Base-by-base conservation (phyloP, 1,140 invertebrate species). In the Pogonomyrmex barbatus region DNA sequence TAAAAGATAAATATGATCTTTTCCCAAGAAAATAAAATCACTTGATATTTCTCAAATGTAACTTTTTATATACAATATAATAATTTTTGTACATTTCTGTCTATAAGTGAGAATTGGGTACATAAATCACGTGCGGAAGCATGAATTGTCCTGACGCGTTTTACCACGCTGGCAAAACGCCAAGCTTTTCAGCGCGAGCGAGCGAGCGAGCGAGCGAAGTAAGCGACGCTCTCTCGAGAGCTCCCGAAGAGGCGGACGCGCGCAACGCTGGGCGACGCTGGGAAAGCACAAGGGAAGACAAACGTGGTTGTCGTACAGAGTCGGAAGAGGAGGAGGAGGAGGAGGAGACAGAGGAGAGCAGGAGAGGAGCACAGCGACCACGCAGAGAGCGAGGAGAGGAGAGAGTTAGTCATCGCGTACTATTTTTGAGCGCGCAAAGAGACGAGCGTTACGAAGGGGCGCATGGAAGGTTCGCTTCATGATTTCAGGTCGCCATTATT, bases 401-500 rank as follows among this genome's bases (percentile, higher is more conserved):
- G 71, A 78, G 52, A 67, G 63, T 82, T 78, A 52, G 75, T 86
- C 84, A 39, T 89, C 87, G 33, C 86, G 88, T 91, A 91, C 92
- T 93, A 93, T 93, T 93, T 93, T 93, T 93, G 91, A 88, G 89
- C 89, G 52, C 39, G 60, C 87, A 93, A 93, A 93, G 89, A 92
- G 92, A 93, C 88, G 90, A 93, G 82, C 89, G 88, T 50, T 30
- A 50, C 62, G 52, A 82, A 73, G 79, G 67, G 78, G 36, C n/a
- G n/a, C 62, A 45, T 36, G 47, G 86, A 91, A 81, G 58, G 84
- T 89, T 92, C 91, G 88, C 92, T 93, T 92, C 91, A 92, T 93
- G 92, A 93, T 93, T 93, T 93, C 91, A 88, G 91, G 92, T 93
- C 92, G 91, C 88, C 91, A 86, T 91, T 89, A 89, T 88, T 89